Evolutionary conservation across 1,140 invertebrate genomes (phyloP).

Genomic region (Drosophila rhopaloa): DNA sequence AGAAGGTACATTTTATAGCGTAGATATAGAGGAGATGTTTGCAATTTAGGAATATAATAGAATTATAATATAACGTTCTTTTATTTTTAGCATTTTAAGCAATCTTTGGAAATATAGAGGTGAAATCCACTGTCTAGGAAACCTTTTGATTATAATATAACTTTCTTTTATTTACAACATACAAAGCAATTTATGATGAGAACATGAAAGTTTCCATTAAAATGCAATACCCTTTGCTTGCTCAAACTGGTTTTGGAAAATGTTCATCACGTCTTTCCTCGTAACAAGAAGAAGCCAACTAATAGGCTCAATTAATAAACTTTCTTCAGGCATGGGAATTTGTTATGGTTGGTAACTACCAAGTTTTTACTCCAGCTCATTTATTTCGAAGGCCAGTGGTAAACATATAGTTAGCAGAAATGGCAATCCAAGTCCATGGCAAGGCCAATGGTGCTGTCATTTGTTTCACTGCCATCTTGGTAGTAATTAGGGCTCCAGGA

Average conservation of each 20-base stretch:
- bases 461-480: conserved; percentile 36
- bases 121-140: too few relatives aligned
- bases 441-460: conserved; percentile 58
- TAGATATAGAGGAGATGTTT: too few relatives aligned
- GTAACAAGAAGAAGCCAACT: conserved; percentile 40
- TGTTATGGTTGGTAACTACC: conserved; percentile 30
- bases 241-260: conserved; percentile 45
- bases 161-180: too few relatives aligned
- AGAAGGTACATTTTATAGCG: not conserved
- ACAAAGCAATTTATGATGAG: not conserved
- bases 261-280: conserved; percentile 46
- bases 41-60: too few relatives aligned
- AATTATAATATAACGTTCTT: too few relatives aligned
- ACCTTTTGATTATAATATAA: too few relatives aligned
- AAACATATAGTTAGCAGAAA: conserved; percentile 14
- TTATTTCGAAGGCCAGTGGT: conserved; percentile 54
- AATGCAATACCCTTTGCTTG: not conserved
- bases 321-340: conserved; percentile 15
- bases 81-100: not conserved
- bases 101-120: not conserved
- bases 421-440: conserved; percentile 14
- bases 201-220: conserved; percentile 3
- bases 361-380: conserved; percentile 61
- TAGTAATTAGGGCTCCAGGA: conserved; percentile 47
- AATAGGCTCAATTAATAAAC: conserved; percentile 61